Evolutionary conservation across 2,888 invertebrate genomes (phyloP), one percentile per base, ranked within the genome.

Genomic region (Lumbricus terrestris): DNA sequence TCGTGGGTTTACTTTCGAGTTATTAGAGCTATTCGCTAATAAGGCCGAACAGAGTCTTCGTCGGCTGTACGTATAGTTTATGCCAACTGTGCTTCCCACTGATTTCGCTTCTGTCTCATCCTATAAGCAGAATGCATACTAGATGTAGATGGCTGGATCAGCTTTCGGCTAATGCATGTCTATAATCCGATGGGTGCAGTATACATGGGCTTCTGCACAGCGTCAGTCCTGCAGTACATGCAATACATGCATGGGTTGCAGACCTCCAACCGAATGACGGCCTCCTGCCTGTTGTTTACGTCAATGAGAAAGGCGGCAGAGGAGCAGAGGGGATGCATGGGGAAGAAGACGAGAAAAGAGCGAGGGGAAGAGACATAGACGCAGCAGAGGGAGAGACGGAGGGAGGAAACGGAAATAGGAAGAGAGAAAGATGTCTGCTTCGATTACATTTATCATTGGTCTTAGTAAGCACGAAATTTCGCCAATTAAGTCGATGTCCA

Each of bases 1-100:
- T 33, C 37, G 0, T 33, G 37, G 37, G 85, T 18, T 29, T 37
- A 85, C 16, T 34, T 37, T 35, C 34, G 85, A 34, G 37, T 85
- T 85, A 85, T 34, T 85, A 85, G 20, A 34, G 85, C 85, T 85
- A 23, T 85, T 85, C 85, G 35, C 85, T 85, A 85, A 85, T 85
- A 23, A 85, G 83, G 85, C 85, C 85, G 85, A 37, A 20, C 85
- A 85, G 85, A 85, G 18, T 85, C 20, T 85, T 35, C 35, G 35
- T n/a, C n/a, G n/a, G n/a, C n/a, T n/a, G n/a, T n/a, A n/a, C n/a
- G 85, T 33, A 69, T 69, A 69, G 69, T 34, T 85, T 34, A 85
- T 85, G 34, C 85, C 35, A 85, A 37, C 85, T 18, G 35, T 85
- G 85, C 29, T 85, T 85, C 37, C 85, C 35, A 23, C 85, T 85